phyloP scores from a whole-genome alignment of 2,888 invertebrate species.

The Neoitamus cyanurus region DNA sequence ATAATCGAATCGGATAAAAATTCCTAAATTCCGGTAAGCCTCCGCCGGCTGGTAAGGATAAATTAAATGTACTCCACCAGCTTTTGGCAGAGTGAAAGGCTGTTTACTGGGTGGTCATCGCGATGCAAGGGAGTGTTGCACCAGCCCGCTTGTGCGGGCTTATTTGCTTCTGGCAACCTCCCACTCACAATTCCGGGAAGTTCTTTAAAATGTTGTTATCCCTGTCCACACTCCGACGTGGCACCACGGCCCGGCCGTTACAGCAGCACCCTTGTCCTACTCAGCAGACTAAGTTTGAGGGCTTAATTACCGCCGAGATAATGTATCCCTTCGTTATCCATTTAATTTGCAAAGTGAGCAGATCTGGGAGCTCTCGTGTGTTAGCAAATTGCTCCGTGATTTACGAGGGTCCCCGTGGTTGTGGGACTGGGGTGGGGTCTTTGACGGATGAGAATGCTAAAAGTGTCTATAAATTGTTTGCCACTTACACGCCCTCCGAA shows the following conservation, averaged over 20 bases:
- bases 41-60: not conserved
- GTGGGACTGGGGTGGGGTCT: not conserved
- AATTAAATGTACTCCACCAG: not conserved
- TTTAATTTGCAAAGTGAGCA: conserved; percentile 1
- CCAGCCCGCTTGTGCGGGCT: too few species aligned
- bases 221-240: not conserved
- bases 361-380: not conserved
- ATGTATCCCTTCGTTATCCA: conserved; percentile 5
- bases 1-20: not conserved
- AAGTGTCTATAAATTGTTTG: conserved; percentile 5
- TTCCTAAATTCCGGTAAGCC: not conserved
- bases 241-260: not conserved
- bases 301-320: conserved; percentile 5
- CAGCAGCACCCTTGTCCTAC: not conserved
- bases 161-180: not conserved
- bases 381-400: not conserved
- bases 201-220: not conserved
- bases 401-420: not conserved
- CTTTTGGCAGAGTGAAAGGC: not conserved
- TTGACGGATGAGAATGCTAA: conserved; percentile 5
- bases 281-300: not conserved
- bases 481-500: not conserved
- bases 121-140: too few species aligned
- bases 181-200: not conserved
- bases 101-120: not conserved